Base-by-base conservation (phyloP, 2,888 invertebrate species). In the Limnephilus rhombicus region DNA sequence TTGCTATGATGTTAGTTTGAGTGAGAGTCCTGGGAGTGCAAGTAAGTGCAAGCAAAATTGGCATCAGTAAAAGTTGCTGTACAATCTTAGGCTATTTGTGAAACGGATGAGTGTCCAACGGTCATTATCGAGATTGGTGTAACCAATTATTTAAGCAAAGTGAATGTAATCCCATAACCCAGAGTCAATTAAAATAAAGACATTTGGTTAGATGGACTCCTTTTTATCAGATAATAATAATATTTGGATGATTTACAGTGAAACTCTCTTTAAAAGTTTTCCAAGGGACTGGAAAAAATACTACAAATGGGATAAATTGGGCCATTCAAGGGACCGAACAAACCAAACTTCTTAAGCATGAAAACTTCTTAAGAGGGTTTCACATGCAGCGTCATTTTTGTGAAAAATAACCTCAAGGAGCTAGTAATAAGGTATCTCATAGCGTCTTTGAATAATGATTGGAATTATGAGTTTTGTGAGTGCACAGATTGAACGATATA, bases 101-200 rank as follows among this genome's bases (percentile, higher is more conserved):
- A 68, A 68, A 68, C 68, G 4, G 68, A 68, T n/a, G 68, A 68
- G 24, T 68, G 18, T 41, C 9, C 7, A 41, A 41, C 3, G 68
- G 68, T 68, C 24, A 68, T n/a, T n/a, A 68, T 68, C 0, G 68
- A 1, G 24, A 68, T 68, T 68, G 68, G 68, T 68, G 68, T 68
- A 68, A 68, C 68, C 68, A 68, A 24, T 68, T 24, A 1, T 68
- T 24, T 68, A 68, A 68, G n/a, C 68, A 24, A 9, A 68, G 24
- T 68, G 24, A 68, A 68, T 68, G 68, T 68, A 24, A 68, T 68
- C 68, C 68, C 68, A 68, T 68, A 68, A 68, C 68, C 9, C n/a
- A 68, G n/a, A 68, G 68, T 68, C 68, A 68, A 68, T 68, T 68
- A 68, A 68, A 68, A 68, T 53, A 68, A 68, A 68, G 68, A 68